phyloP scores from a whole-genome alignment of 2,797 vertebrate genomes.

The Cyclura pinguis region DNA sequence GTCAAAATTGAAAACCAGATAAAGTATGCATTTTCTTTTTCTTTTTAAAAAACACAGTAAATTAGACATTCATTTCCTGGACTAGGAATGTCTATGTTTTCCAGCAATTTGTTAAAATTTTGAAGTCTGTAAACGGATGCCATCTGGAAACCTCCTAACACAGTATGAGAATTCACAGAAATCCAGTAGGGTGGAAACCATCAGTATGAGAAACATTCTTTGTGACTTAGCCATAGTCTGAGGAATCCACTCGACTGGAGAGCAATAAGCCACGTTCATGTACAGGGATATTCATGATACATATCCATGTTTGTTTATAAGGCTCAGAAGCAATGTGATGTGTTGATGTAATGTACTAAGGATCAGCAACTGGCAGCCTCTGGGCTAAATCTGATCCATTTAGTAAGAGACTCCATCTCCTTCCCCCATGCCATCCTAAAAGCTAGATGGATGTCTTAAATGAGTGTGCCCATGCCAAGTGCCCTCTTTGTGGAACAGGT shows the following conservation, averaged over 20 bases:
- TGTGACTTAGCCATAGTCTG: not conserved
- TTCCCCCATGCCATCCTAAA: not conserved
- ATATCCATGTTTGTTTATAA: not conserved
- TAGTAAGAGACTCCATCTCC: not conserved
- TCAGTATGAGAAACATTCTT: conserved; percentile 3
- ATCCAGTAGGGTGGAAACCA: not conserved
- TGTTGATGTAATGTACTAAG: not conserved
- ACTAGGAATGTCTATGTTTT: conserved; percentile 13
- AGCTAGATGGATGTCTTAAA: not conserved
- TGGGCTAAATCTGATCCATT: not conserved
- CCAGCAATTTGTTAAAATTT: conserved; percentile 23
- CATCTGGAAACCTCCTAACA: conserved; percentile 8
- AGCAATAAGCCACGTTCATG: not conserved
- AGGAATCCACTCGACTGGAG: not conserved
- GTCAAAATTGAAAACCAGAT: not conserved
- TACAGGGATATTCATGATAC: not conserved
- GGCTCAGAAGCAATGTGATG: not conserved
- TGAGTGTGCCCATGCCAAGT: not conserved
- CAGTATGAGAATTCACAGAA: conserved; percentile 2
- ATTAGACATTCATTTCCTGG: conserved; percentile 30
- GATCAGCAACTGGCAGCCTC: not conserved
- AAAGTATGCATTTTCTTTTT: conserved; percentile 19
- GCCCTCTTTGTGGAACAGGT: not conserved
- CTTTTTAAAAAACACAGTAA: not conserved
- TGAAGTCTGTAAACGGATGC: conserved; percentile 22